Conservation (phyloP, 2,888 invertebrate genomes). For the Parapristionchus giblindavisi region DNA sequence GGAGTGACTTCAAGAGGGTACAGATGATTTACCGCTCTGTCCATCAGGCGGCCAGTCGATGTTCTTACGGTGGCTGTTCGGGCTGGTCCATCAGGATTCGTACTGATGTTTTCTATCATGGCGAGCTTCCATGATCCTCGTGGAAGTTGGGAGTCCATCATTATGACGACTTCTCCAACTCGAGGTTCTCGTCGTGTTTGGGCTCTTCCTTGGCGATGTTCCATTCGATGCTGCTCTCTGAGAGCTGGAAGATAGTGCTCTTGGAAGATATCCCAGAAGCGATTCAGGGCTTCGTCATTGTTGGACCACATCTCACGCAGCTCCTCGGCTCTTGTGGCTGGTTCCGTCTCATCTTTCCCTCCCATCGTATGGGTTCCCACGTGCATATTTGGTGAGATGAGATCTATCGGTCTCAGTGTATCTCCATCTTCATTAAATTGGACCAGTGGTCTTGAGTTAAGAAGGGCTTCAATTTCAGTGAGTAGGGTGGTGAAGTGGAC, state of each 20-base stretch:
- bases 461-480: slow-evolving; percentile 20
- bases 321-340: background rate
- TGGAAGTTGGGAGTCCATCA: background rate
- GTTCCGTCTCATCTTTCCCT: background rate
- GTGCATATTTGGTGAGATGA: slow-evolving; percentile 6
- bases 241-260: background rate
- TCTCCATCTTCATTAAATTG: slow-evolving; percentile 52
- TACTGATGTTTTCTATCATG: background rate
- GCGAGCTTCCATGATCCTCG: background rate
- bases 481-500: background rate
- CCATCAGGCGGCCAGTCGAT: background rate
- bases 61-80: background rate
- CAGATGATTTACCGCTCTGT: slow-evolving; percentile 1
- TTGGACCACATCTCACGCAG: background rate
- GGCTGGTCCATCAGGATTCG: background rate
- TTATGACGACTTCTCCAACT: slow-evolving; percentile 12
- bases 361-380: background rate
- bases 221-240: background rate
- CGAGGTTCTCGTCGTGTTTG: background rate
- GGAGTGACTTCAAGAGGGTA: background rate
- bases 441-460: slow-evolving; percentile 11
- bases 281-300: background rate
- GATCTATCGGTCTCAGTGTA: slow-evolving; percentile 41
- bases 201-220: background rate
- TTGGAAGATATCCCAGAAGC: background rate